phyloP scores from a whole-genome alignment of 2,113 vertebrate species.

The Myiopsitta monachus region DNA sequence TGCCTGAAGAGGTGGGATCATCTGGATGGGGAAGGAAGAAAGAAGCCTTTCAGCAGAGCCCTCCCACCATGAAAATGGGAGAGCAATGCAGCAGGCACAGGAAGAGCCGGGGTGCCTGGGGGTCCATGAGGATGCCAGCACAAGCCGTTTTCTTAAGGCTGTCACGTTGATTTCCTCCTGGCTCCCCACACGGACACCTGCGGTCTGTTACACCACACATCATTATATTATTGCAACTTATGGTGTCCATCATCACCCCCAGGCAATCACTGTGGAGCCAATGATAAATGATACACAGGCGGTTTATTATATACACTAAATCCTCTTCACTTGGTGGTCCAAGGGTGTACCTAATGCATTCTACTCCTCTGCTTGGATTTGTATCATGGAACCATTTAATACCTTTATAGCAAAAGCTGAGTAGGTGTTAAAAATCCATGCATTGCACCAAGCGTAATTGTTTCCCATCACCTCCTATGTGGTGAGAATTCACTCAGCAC shows the following conservation, averaged over 20 bases:
- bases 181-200: slow-evolving; percentile 27
- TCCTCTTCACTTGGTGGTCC: slow-evolving; percentile 17
- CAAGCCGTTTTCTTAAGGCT: neutral
- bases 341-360: neutral
- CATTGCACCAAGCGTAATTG: rapidly evolving
- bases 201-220: slow-evolving; percentile 20
- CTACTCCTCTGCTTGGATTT: neutral
- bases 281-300: slow-evolving; percentile 13
- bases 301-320: slow-evolving; percentile 5
- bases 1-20: neutral
- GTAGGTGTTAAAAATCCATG: neutral
- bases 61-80: neutral
- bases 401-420: rapidly evolving
- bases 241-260: slow-evolving; percentile 46
- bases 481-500: neutral
- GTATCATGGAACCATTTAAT: neutral
- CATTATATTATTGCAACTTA: slow-evolving; percentile 8
- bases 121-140: neutral
- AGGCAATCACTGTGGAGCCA: neutral
- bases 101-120: neutral
- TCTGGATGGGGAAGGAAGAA: neutral
- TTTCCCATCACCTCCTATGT: neutral
- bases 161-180: neutral
- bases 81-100: neutral
- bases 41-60: neutral